phyloP scores from a whole-genome alignment of 1,140 invertebrate species.

The Bombus turneri region DNA sequence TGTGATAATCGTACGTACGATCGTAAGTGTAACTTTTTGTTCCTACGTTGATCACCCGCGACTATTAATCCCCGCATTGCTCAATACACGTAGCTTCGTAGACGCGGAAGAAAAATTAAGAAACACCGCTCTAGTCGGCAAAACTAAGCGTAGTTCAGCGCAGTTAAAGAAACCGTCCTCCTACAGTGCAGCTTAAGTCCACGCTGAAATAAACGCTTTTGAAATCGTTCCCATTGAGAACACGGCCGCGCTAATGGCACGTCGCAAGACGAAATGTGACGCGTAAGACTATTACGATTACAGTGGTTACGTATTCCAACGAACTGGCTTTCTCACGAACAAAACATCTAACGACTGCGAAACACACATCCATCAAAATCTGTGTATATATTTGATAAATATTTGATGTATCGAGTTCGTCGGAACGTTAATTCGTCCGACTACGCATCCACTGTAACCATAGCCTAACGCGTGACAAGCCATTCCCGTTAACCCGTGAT shows the following conservation, averaged over 20 bases:
- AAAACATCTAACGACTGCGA: too few relatives aligned
- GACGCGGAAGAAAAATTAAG: not conserved
- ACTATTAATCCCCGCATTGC: slow-evolving; percentile 44
- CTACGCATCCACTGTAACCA: too few relatives aligned
- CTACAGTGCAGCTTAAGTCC: slow-evolving; percentile 39
- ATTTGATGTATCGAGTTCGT: too few relatives aligned
- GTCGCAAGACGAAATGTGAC: slow-evolving; percentile 1
- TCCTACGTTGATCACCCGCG: slow-evolving; percentile 58
- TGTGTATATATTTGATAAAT: too few relatives aligned
- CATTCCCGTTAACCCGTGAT: not conserved
- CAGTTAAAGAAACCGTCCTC: slow-evolving; percentile 47
- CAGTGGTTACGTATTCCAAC: too few relatives aligned
- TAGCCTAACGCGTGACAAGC: not conserved
- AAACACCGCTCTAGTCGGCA: slow-evolving; percentile 3
- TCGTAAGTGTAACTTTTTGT: slow-evolving; percentile 43
- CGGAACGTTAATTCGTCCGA: too few relatives aligned
- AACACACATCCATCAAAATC: too few relatives aligned
- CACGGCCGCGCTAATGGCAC: not conserved
- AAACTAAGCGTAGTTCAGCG: slow-evolving; percentile 23
- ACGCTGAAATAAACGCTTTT: slow-evolving; percentile 41
- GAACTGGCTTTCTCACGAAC: too few relatives aligned
- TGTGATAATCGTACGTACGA: slow-evolving; percentile 69
- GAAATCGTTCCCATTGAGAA: slow-evolving; percentile 28
- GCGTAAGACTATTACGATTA: not conserved
- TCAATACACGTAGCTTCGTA: slow-evolving; percentile 48